These are phyloP conservation scores for Spilarctia lutea DNA, from an alignment of 2,888 invertebrate genomes.

Conservation along the genomic window DNA sequence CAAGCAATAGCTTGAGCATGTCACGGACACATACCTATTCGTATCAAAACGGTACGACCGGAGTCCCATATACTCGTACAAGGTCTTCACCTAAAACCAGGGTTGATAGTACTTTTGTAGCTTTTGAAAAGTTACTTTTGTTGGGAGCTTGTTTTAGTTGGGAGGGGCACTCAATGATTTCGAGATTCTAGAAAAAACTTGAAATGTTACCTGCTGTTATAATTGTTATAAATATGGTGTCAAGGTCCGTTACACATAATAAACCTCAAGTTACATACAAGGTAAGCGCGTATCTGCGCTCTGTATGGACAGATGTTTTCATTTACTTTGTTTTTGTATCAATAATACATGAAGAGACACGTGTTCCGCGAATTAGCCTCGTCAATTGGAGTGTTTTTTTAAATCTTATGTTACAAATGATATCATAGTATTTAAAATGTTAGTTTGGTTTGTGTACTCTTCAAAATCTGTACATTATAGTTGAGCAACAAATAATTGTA, in stretches of 20 bases:
- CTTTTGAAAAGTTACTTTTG: too few relatives aligned
- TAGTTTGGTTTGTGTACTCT: too few relatives aligned
- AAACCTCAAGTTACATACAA: neutral
- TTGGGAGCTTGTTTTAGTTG: too few relatives aligned
- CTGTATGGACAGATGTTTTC: conserved; percentile 20
- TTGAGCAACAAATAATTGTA: too few relatives aligned
- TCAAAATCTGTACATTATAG: too few relatives aligned
- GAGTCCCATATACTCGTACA: too few relatives aligned
- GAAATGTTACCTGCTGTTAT: neutral
- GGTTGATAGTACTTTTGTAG: too few relatives aligned
- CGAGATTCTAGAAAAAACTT: neutral
- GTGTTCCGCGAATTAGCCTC: conserved; percentile 16
- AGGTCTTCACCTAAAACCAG: too few relatives aligned
- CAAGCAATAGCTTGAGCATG: too few relatives aligned
- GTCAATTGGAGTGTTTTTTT: neutral
- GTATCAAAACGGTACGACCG: too few relatives aligned
- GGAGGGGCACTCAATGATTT: too few relatives aligned
- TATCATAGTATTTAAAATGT: neutral
- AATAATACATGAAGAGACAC: neutral
- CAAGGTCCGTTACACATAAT: neutral
- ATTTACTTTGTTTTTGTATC: conserved; percentile 5
- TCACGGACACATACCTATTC: too few relatives aligned
- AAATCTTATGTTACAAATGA: neutral
- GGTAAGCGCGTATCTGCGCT: neutral
- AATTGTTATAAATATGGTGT: neutral